Evolutionary conservation across 2,888 invertebrate genomes (phyloP).

Genomic region (Andrena fulva): DNA sequence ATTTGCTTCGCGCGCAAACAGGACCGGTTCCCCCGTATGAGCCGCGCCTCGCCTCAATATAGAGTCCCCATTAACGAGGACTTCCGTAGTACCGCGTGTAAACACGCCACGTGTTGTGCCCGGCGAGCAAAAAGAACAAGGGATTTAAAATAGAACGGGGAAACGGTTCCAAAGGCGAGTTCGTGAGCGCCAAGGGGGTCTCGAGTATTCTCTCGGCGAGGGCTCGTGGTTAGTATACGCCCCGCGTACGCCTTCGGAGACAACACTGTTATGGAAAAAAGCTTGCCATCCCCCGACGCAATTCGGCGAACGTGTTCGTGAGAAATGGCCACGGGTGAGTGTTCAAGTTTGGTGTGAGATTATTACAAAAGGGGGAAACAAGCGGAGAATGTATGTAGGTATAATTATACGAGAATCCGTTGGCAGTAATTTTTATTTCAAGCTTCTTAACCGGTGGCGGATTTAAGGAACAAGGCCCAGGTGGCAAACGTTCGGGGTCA

Average conservation of each 20-base stretch:
- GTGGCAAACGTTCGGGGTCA: no score
- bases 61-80: constrained; percentile 50
- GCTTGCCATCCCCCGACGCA: neutral
- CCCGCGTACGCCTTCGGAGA: neutral
- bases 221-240: constrained; percentile 18
- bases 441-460: no score
- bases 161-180: constrained; percentile 35
- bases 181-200: constrained; percentile 40
- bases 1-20: constrained; percentile 44
- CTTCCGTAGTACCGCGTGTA: constrained; percentile 53
- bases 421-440: no score
- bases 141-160: constrained; percentile 59
- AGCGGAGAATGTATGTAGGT: no score
- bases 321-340: no score
- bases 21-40: constrained; percentile 40
- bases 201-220: constrained; percentile 36
- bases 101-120: constrained; percentile 48
- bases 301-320: neutral
- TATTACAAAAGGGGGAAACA: no score
- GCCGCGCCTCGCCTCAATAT: constrained; percentile 20
- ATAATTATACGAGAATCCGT: no score
- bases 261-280: constrained; percentile 29
- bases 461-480: no score
- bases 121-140: constrained; percentile 35
- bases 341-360: no score